phyloP scores from a whole-genome alignment of 2,888 invertebrate species.

The Caenorhabditis macrosperma region DNA sequence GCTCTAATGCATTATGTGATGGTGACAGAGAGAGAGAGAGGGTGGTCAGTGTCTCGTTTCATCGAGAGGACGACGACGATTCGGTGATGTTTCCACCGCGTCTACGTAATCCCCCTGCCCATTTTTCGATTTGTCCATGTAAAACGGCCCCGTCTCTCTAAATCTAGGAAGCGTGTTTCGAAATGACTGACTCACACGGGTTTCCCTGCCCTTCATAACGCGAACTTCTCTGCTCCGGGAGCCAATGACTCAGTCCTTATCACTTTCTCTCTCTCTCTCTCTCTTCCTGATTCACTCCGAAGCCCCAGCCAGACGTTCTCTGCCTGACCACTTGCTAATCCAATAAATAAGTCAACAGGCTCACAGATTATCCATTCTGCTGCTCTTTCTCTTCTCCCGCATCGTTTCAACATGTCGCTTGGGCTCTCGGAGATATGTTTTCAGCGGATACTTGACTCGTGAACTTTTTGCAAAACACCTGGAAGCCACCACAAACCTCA shows the following conservation, averaged over 20 bases:
- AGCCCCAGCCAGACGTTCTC: not conserved
- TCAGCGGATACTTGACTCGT: not conserved
- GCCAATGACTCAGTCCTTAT: constrained; percentile 13
- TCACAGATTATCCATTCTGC: constrained; percentile 5
- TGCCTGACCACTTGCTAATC: constrained; percentile 30
- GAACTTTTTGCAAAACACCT: not conserved
- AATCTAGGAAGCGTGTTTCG: constrained; percentile 16
- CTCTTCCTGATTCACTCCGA: constrained; percentile 1
- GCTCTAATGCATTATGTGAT: constrained; percentile 51
- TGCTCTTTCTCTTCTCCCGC: not conserved
- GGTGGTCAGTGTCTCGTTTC: constrained; percentile 22
- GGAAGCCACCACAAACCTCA: not conserved
- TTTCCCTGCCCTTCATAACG: not conserved
- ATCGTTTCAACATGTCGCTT: no score
- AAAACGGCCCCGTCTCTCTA: not conserved
- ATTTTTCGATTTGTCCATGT: constrained; percentile 34
- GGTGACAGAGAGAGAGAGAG: constrained; percentile 6
- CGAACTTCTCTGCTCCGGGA: not conserved
- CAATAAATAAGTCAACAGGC: constrained; percentile 32
- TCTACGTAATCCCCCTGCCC: constrained; percentile 45
- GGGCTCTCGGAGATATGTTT: not conserved
- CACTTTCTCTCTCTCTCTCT: not conserved
- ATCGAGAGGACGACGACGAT: not conserved
- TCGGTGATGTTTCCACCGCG: constrained; percentile 12
- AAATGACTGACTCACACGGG: constrained; percentile 19